Base-by-base conservation (phyloP, 2,113 vertebrate species). In the Lanius collurio region DNA sequence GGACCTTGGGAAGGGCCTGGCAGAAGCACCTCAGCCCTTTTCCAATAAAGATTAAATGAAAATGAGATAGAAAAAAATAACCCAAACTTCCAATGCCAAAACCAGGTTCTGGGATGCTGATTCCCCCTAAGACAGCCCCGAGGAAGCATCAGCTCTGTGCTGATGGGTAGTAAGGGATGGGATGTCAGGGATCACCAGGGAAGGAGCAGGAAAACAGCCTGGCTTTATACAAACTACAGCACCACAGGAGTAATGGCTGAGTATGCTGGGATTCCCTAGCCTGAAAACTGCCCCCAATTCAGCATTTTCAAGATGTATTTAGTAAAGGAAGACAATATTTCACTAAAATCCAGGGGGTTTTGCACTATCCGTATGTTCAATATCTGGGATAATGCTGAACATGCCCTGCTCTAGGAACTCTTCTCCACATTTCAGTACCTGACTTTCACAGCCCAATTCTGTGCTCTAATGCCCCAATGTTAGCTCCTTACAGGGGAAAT, bases 31-130 rank as follows among this genome's bases (percentile, higher is more conserved):
- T 59, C 30, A 39, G 44, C 8, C n/a, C 31, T 53, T 59, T 67
- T 37, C 49, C 76, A 55, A 20, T 23, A 13, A 42, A n/a, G 39
- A 63, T 37, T 12, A 85, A 78, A 82, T 22, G 11, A 65, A 81
- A 74, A 11, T 46, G 20, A 63, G 44, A 79, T 1, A 18, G 49
- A 31, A 85, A 85, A 83, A 88, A 65, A 81, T 5, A 77, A 37
- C 5, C 19, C 23, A 10, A 67, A 67, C 7, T 50, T 22, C 26
- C 22, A 28, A 18, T 3, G 30, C 16, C 31, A 46, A 49, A 65
- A 59, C 6, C 7, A 47, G 46, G 26, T 37, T 44, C 28, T 2
- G 20, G 39, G 26, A 60, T 23, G 14, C 28, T 0, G 1, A 1
- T 12, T 70, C 19, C 6, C 15, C 24, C 27, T 20, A 64, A 41